A percentile compares a stretch with the other conserved stretches of the same genome.
Conservation (phyloP, 2,797 vertebrate species). For the Nothura maculosa region DNA sequence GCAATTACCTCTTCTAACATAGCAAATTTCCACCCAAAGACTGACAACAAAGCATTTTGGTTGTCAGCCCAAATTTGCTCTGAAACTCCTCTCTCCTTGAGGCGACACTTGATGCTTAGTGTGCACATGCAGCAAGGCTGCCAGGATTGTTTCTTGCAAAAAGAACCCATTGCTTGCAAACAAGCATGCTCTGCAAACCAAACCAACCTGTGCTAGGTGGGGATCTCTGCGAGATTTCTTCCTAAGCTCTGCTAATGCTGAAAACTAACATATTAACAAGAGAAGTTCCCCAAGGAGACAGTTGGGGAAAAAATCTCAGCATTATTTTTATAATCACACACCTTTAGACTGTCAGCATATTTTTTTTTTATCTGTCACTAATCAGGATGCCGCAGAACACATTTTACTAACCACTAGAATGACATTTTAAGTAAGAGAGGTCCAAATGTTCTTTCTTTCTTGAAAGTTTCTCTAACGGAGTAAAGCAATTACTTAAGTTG, state of each 20-base stretch:
- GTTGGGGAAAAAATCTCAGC: neutral
- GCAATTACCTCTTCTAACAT: neutral
- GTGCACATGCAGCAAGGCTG: neutral
- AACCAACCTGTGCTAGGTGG: neutral
- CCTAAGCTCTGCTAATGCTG: neutral
- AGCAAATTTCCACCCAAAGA: neutral
- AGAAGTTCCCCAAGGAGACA: neutral
- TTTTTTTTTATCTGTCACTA: neutral
- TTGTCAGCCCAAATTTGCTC: neutral
- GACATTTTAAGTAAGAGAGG: neutral
- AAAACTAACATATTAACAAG: neutral
- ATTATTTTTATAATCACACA: neutral
- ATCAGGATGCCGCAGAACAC: neutral
- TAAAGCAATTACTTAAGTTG: neutral
- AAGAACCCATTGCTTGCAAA: accelerated
- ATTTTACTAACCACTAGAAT: neutral
- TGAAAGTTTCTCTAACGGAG: neutral
- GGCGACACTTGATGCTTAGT: accelerated
- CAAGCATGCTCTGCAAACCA: neutral
- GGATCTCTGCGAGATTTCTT: neutral
- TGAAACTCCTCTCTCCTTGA: neutral
- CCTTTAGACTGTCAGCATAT: neutral
- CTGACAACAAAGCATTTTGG: constrained; percentile 19
- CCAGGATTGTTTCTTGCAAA: neutral
- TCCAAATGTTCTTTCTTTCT: neutral